These are phyloP conservation scores for Helicoverpa armigera DNA, from an alignment of 1,140 invertebrate genomes.

Conservation along the genomic window DNA sequence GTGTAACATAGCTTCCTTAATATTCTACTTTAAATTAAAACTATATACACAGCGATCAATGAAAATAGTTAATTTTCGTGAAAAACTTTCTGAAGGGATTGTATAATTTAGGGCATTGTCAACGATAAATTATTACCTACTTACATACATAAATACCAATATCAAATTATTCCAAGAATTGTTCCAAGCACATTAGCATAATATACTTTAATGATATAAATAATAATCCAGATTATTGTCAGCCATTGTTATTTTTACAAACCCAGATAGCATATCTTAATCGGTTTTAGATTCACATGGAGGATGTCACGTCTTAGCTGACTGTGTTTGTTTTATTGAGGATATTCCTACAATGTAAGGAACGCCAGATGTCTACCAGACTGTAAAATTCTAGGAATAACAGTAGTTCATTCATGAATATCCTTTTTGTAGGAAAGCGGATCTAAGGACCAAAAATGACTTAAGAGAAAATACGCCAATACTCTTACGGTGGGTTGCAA, in stretches of 20 bases:
- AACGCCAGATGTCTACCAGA: slow-evolving; percentile 1
- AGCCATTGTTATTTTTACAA: not conserved
- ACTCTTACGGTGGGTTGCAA: not conserved
- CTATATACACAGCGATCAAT: too few relatives aligned
- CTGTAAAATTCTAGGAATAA: not conserved
- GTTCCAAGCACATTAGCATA: not conserved
- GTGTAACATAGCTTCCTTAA: too few relatives aligned
- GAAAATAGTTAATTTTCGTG: too few relatives aligned
- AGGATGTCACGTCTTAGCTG: slow-evolving; percentile 26
- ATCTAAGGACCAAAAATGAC: not conserved
- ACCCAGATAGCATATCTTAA: slow-evolving; percentile 29
- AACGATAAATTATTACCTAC: not conserved
- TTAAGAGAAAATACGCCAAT: not conserved
- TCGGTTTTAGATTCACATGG: not conserved
- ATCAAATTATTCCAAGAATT: not conserved
- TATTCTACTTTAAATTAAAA: too few relatives aligned
- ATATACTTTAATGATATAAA: too few relatives aligned
- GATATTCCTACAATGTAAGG: slow-evolving; percentile 22
- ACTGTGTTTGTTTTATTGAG: slow-evolving; percentile 16
- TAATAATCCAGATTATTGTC: not conserved
- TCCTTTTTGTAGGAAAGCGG: not conserved
- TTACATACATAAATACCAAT: not conserved
- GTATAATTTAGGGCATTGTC: not conserved
- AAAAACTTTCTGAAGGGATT: too few relatives aligned
- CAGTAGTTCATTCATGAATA: not conserved